phyloP scores from a whole-genome alignment of 1,140 invertebrate genomes.

The Hydropsyche tenuis region DNA sequence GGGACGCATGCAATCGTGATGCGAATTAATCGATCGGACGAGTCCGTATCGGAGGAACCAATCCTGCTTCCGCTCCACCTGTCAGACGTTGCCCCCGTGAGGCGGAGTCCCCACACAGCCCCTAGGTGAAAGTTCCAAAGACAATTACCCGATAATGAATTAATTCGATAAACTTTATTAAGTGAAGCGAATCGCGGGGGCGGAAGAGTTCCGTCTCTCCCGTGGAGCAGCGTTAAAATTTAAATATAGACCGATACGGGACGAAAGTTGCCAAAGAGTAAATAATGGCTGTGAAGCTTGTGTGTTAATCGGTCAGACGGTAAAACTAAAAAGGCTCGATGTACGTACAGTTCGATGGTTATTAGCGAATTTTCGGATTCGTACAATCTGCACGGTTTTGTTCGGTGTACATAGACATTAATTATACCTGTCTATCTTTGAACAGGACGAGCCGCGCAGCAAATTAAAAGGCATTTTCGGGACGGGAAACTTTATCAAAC shows the following conservation, averaged over 20 bases:
- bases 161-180: constrained; percentile 50
- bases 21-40: constrained; percentile 4
- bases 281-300: constrained; percentile 20
- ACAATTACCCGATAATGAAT: constrained; percentile 50
- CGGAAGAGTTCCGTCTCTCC: constrained; percentile 20
- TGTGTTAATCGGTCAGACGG: neutral
- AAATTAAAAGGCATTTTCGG: constrained; percentile 43
- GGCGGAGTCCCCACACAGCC: constrained; percentile 8
- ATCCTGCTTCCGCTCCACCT: constrained; percentile 14
- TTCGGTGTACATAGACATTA: constrained; percentile 41
- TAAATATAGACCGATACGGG: constrained; percentile 46
- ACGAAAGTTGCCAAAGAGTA: constrained; percentile 36
- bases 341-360: neutral
- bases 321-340: neutral
- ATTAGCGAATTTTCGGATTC: neutral
- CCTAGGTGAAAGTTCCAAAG: constrained; percentile 45
- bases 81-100: neutral
- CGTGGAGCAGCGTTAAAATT: constrained; percentile 36
- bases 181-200: constrained; percentile 37
- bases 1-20: no score
- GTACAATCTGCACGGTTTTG: constrained; percentile 19
- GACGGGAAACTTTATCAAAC: constrained; percentile 45
- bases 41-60: neutral
- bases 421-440: constrained; percentile 50
- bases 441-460: constrained; percentile 39